phyloP scores from a whole-genome alignment of 2,113 vertebrate species.

The Rhea americana region DNA sequence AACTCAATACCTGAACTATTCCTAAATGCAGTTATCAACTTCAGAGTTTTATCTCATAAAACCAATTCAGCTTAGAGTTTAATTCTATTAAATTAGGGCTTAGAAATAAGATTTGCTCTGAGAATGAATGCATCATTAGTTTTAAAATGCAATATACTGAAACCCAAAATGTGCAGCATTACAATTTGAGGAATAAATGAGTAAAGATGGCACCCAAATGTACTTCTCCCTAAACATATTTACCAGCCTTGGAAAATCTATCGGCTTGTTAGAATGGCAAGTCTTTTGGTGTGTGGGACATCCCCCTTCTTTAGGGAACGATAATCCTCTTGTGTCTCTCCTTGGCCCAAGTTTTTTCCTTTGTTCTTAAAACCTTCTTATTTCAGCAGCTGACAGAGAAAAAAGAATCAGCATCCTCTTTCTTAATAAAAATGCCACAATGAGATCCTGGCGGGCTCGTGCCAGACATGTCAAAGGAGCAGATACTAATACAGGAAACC shows the following conservation, averaged over 20 bases:
- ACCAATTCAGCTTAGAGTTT: slow-evolving; percentile 84
- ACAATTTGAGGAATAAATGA: slow-evolving; percentile 79
- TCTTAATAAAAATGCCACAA: slow-evolving; percentile 56
- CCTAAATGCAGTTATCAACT: slow-evolving; percentile 85
- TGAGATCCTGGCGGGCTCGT: slow-evolving; percentile 51
- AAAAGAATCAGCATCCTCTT: slow-evolving; percentile 51
- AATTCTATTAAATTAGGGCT: slow-evolving; percentile 86
- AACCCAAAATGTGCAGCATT: slow-evolving; percentile 80
- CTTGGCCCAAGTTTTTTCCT: slow-evolving; percentile 60
- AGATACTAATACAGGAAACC: slow-evolving; percentile 41
- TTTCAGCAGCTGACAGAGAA: slow-evolving; percentile 62
- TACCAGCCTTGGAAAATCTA: slow-evolving; percentile 33
- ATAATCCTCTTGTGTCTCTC: slow-evolving; percentile 51
- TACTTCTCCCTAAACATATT: slow-evolving; percentile 73
- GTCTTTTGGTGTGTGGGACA: not conserved
- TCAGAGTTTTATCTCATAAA: slow-evolving; percentile 85
- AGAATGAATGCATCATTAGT: slow-evolving; percentile 82
- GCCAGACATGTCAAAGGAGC: slow-evolving; percentile 57
- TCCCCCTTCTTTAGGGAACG: slow-evolving; percentile 13
- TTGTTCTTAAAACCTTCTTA: slow-evolving; percentile 70
- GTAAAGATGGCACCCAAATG: slow-evolving; percentile 72
- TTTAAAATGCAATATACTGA: slow-evolving; percentile 81
- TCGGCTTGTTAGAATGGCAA: slow-evolving; percentile 14
- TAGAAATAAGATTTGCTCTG: slow-evolving; percentile 83
- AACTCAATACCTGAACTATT: slow-evolving; percentile 86